These are phyloP conservation scores for Acrocephalus arundinaceus DNA, from an alignment of 2,113 vertebrate genomes.

Conservation along the genomic window DNA sequence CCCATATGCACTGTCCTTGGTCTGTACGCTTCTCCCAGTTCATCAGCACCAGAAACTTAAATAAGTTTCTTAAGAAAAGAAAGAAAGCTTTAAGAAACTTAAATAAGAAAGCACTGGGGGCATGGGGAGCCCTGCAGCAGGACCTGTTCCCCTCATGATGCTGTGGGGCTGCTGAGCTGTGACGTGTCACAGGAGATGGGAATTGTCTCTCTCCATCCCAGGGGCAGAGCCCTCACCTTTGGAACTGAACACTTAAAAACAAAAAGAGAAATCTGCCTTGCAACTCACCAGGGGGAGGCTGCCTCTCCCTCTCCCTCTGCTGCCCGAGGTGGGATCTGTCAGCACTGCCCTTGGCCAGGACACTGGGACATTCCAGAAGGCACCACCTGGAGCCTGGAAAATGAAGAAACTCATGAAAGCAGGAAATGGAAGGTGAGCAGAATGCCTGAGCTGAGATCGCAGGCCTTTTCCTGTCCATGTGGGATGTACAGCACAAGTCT, in stretches of 20 bases:
- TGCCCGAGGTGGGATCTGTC: neutral
- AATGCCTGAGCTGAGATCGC: neutral
- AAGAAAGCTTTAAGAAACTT: neutral
- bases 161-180: neutral
- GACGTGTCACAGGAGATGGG: neutral
- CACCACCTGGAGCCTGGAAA: neutral
- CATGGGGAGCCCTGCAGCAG: neutral
- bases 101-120: neutral
- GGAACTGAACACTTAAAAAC: neutral
- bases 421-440: neutral
- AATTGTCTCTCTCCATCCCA: neutral
- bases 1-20: neutral
- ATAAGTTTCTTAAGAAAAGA: too few relatives aligned
- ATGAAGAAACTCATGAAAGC: neutral
- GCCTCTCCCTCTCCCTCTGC: neutral
- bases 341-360: neutral
- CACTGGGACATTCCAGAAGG: neutral
- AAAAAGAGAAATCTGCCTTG: neutral
- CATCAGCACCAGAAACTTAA: neutral
- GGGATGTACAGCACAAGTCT: neutral
- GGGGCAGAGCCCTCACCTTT: neutral
- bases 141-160: neutral
- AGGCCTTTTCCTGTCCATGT: neutral
- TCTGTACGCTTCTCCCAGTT: neutral
- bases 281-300: neutral